phyloP scores from a whole-genome alignment of 2,797 vertebrate species.

The Rhynchotus rufescens region DNA sequence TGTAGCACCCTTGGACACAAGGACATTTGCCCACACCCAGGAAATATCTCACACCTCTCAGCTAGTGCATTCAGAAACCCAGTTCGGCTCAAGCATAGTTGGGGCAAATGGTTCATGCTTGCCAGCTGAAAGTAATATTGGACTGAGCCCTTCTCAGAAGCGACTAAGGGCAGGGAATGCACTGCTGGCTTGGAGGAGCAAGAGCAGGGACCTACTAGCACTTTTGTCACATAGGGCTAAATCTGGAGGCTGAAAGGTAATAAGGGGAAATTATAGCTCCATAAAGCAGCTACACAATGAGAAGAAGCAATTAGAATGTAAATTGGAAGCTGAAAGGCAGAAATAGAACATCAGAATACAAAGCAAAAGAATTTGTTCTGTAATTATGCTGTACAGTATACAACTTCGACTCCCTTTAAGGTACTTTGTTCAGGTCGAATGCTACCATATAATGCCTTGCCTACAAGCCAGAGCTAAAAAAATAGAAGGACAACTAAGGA shows the following conservation, averaged over 20 bases:
- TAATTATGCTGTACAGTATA: conserved; percentile 64
- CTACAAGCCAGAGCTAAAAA: conserved; percentile 40
- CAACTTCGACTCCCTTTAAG: conserved; percentile 51
- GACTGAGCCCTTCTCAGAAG: not conserved
- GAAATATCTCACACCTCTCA: not conserved
- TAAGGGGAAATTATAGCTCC: conserved; percentile 44
- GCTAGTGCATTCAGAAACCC: not conserved
- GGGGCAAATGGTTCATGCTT: not conserved
- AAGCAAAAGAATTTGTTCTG: conserved; percentile 57
- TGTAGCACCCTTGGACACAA: not conserved
- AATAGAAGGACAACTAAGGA: conserved; percentile 47
- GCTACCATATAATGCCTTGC: conserved; percentile 58
- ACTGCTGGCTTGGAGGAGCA: not conserved
- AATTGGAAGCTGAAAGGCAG: conserved; percentile 44
- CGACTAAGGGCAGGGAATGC: not conserved
- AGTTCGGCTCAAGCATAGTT: not conserved
- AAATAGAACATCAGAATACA: conserved; percentile 42
- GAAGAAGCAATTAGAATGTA: conserved; percentile 72
- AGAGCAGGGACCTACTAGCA: not conserved
- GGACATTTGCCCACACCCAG: not conserved
- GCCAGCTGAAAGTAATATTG: not conserved
- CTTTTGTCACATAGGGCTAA: not conserved
- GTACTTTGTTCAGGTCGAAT: conserved; percentile 77
- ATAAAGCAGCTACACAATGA: conserved; percentile 23
- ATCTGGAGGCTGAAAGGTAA: conserved; percentile 13